Evolutionary conservation across 1,140 invertebrate species (phyloP), one percentile per base, ranked within the genome.

Genomic region (Druon quercuslanigerum): DNA sequence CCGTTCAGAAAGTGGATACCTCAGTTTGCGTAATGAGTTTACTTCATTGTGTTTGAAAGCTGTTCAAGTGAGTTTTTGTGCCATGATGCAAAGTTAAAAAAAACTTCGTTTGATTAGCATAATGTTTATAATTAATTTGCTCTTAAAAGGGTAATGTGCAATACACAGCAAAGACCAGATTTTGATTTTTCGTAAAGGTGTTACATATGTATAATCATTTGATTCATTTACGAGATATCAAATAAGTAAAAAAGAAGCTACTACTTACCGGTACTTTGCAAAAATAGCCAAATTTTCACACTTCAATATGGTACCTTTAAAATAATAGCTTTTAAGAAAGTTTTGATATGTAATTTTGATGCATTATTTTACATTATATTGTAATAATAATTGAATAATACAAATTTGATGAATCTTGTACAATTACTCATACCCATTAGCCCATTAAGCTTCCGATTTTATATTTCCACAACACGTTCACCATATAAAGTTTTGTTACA

Each of bases 271-370:
- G 56, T 57, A 57, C 20, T 50, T 71, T 75, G 54, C 70, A 79
- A 77, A 79, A 77, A 79, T 76, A 54, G 79, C 86, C 85, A 89
- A 89, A 90, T 84, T 86, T 60, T 77, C 77, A 84, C 79, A 87
- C 88, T 90, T 89, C 88, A 84, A 71, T 82, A 89, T 89, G 88
- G 88, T 90, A 91, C 88, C 88, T 90, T 87, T 83, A 80, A 76
- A 85, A 85, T 81, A 16, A 19, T 72, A 76, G 73, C 50, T 76
- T 70, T 2, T 76, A 76, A 72, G 20, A 50, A 46, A 46, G 7
- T 46, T 46, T 46, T 11, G 33, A 50, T 50, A 16, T 51, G 12
- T 75, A 8, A 12, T 16, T 70, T 9, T n/a, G 40, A 46, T 11
- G 3, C 25, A 16, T 71, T 46, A 20, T 57, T 57, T 33, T 2